These are phyloP conservation scores for Brachionus plicatilis DNA, from an alignment of 1,140 invertebrate genomes.

Conservation along the genomic window DNA sequence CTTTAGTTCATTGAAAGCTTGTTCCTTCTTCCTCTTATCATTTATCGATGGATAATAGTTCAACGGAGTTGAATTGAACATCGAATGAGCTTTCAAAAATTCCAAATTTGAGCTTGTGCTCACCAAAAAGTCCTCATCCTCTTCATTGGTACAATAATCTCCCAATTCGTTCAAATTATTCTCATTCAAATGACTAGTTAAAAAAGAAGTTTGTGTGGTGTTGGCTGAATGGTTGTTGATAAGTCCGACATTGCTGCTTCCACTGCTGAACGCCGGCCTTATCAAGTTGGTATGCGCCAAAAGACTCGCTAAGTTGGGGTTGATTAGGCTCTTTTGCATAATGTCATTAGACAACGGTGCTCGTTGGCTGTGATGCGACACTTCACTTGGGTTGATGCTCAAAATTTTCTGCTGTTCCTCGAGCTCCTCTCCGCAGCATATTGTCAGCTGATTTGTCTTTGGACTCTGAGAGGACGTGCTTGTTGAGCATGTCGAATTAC, in stretches of 20 bases:
- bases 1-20: neutral
- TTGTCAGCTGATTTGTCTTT: constrained; percentile 35
- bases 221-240: constrained; percentile 11
- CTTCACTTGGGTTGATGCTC: constrained; percentile 4
- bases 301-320: neutral
- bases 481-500: constrained; percentile 6
- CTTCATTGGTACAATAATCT: neutral
- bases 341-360: neutral
- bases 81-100: constrained; percentile 18
- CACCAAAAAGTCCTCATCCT: constrained; percentile 15
- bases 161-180: constrained; percentile 19
- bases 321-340: constrained; percentile 17
- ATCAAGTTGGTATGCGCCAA: neutral
- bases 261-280: constrained; percentile 25
- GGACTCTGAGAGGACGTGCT: neutral
- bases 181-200: constrained; percentile 9
- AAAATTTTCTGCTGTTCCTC: constrained; percentile 30
- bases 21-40: neutral
- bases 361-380: neutral
- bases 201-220: constrained; percentile 16
- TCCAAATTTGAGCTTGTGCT: constrained; percentile 35
- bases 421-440: constrained; percentile 3
- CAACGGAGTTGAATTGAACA: constrained; percentile 35
- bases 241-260: constrained; percentile 1
- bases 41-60: constrained; percentile 35